Evolutionary conservation across 2,888 invertebrate genomes (phyloP).

Genomic region (Ichneumon xanthorius): DNA sequence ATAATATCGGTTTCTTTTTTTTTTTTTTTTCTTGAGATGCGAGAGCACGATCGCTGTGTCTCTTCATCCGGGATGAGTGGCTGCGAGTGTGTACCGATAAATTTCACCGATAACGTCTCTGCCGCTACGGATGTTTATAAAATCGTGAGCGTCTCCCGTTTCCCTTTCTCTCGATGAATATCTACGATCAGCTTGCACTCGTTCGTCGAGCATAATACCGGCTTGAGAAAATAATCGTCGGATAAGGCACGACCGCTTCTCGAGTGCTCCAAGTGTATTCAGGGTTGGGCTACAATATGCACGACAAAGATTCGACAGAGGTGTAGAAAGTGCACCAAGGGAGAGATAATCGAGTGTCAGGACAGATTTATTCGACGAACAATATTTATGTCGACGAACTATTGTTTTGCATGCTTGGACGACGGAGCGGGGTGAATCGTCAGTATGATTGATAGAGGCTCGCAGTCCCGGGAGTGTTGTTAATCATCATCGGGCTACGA

Average conservation of each 20-base stretch:
- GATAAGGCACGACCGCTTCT: conserved; percentile 13
- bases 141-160: conserved; percentile 22
- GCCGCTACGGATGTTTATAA: conserved; percentile 49
- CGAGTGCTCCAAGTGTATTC: not conserved
- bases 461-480: not conserved
- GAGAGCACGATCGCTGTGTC: conserved; percentile 19
- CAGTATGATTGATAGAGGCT: conserved; percentile 25
- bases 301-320: not conserved
- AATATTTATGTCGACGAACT: conserved; percentile 24
- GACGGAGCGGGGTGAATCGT: conserved; percentile 2
- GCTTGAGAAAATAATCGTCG: conserved; percentile 28
- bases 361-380: conserved; percentile 29
- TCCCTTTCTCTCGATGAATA: not conserved
- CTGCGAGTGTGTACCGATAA: conserved; percentile 39
- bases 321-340: not conserved
- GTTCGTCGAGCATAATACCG: conserved; percentile 9
- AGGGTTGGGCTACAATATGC: not conserved
- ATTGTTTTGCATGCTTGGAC: conserved; percentile 21
- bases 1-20: conserved; percentile 43
- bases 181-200: conserved; percentile 15
- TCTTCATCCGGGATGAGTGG: not conserved
- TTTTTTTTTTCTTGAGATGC: conserved; percentile 23
- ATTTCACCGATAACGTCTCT: conserved; percentile 39
- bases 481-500: not conserved
- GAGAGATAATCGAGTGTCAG: conserved; percentile 30